phyloP scores from a whole-genome alignment of 2,113 vertebrate genomes.

The Ibidorhyncha struthersii region DNA sequence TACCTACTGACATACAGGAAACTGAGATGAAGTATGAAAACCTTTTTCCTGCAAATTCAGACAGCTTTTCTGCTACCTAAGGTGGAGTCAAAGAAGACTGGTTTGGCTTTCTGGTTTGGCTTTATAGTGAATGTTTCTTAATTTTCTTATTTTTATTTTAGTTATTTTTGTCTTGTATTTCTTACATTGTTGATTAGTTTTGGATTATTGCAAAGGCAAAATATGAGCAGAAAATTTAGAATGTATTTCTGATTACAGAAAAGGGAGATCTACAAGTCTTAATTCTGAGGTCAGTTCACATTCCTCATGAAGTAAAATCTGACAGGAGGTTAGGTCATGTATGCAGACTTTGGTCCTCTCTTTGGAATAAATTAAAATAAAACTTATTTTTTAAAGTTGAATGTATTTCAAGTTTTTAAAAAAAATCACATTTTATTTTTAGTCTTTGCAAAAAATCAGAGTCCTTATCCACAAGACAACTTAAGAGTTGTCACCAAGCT shows the following conservation, averaged over 20 bases:
- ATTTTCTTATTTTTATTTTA: not conserved
- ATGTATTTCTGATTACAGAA: not conserved
- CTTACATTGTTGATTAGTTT: not conserved
- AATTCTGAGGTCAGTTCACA: not conserved
- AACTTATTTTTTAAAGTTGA: not conserved
- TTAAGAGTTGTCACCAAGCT: conserved; percentile 64
- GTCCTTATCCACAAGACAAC: conserved; percentile 34
- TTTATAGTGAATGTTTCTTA: not conserved
- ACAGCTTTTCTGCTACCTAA: not conserved
- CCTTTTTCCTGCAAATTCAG: not conserved
- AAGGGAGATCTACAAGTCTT: not conserved
- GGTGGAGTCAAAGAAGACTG: not conserved
- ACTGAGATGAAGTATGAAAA: not conserved
- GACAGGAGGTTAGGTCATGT: not conserved
- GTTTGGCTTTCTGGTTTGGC: not conserved
- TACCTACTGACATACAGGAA: conserved; percentile 22
- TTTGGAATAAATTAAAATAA: not conserved
- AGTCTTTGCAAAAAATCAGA: not conserved
- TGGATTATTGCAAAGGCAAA: not conserved
- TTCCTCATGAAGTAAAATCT: not conserved
- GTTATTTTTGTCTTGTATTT: not conserved
- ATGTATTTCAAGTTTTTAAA: not conserved
- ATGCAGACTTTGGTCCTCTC: not conserved
- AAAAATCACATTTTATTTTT: conserved; percentile 23
- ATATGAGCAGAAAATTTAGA: not conserved